phyloP scores from a whole-genome alignment of 2,888 invertebrate genomes.

The Chrysotoxum bicinctum region DNA sequence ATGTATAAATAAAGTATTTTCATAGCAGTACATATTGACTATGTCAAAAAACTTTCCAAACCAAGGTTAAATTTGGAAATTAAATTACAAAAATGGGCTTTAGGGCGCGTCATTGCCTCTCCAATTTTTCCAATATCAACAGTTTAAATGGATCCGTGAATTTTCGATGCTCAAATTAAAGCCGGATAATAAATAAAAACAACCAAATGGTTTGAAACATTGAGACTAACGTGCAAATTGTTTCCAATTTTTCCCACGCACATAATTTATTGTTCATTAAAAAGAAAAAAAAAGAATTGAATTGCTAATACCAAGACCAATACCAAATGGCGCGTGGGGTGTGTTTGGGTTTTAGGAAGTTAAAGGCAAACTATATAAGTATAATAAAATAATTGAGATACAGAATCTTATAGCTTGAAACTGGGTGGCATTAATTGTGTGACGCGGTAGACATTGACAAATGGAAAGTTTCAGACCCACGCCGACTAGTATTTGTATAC shows the following conservation, averaged over 20 bases:
- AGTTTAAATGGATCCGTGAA: conserved; percentile 11
- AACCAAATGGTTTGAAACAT: not conserved
- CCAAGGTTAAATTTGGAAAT: conserved; percentile 39
- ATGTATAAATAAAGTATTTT: not conserved
- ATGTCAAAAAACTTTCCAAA: not conserved
- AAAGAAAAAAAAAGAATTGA: conserved; percentile 27
- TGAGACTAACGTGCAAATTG: conserved; percentile 25
- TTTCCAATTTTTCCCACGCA: conserved; percentile 54
- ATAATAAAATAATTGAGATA: conserved; percentile 18
- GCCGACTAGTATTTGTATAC: not conserved
- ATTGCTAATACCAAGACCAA: conserved; percentile 15
- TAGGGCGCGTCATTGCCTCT: conserved; percentile 23
- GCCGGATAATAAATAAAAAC: not conserved
- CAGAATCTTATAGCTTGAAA: conserved; percentile 17
- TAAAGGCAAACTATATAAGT: not conserved
- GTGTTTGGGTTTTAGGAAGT: conserved; percentile 39
- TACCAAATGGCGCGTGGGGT: conserved; percentile 29
- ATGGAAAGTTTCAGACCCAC: conserved; percentile 13
- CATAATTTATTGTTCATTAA: conserved; percentile 22
- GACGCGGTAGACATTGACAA: conserved; percentile 13
- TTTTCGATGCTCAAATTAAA: not conserved
- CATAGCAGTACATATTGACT: not conserved
- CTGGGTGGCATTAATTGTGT: conserved; percentile 35
- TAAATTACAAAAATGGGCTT: conserved; percentile 12
- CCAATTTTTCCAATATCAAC: conserved; percentile 3